A percentile compares a stretch with the other conserved stretches of the same genome.
phyloP scores from a whole-genome alignment of 1,140 invertebrate genomes.

The Drosophila albomicans region DNA sequence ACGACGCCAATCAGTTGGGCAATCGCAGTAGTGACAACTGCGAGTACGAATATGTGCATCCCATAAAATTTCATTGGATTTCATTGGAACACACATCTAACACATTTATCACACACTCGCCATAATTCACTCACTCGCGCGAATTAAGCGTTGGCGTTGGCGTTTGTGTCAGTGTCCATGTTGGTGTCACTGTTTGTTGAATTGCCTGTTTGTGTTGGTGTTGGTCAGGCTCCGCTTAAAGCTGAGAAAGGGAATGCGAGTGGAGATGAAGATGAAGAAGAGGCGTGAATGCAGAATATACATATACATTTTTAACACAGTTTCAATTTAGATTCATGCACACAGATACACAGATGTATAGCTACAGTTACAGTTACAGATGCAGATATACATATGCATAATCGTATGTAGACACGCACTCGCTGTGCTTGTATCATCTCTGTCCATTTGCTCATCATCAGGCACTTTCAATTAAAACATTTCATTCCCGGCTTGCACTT shows the following conservation, averaged over 20 bases:
- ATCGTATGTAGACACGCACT: conserved; percentile 3
- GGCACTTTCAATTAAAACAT: conserved; percentile 80
- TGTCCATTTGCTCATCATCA: conserved; percentile 55
- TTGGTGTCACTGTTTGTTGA: neutral
- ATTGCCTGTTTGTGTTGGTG: conserved; percentile 14
- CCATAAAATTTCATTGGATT: conserved; percentile 71
- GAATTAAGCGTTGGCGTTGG: conserved; percentile 27
- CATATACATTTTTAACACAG: conserved; percentile 72
- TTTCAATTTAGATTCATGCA: conserved; percentile 66
- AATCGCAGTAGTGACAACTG: conserved; percentile 47
- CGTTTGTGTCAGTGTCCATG: conserved; percentile 5
- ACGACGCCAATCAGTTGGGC: conserved; percentile 51
- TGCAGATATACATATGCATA: neutral
- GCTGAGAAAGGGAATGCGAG: neutral
- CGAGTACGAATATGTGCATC: conserved; percentile 24
- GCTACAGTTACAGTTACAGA: neutral
- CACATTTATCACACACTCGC: conserved; percentile 68
- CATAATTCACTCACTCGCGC: conserved; percentile 61
- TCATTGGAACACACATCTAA: conserved; percentile 76
- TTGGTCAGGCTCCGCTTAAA: conserved; percentile 1
- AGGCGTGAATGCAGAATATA: neutral
- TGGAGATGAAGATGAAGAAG: no score
- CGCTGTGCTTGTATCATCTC: neutral
- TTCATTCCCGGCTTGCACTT: conserved; percentile 65
- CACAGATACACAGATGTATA: neutral